Base-by-base conservation (phyloP, 2,888 invertebrate species). In the Epinotia demarniana region DNA sequence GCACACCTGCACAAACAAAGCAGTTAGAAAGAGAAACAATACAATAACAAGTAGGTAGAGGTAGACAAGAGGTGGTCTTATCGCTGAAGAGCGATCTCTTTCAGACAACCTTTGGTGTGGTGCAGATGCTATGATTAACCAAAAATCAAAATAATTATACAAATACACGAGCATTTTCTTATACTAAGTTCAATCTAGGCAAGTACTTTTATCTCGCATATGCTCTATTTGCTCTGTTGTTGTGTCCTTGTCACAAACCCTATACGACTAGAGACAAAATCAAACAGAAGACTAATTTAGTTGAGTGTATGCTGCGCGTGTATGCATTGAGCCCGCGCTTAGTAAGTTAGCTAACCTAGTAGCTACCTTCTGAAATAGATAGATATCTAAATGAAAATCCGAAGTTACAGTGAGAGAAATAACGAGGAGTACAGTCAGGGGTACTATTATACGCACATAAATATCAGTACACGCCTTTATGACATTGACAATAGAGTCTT, bases 211-310 rank as follows among this genome's bases (percentile, higher is more conserved):
- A 46, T 8, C 46, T 46, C 4, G 6, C 19, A 19, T 66, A 3
- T n/a, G 23, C 0, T n/a, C 19, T 19, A 11, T 18, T 27, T 33
- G 9, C 33, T 55, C 9, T 55, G 46, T 67, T 12, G 18, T 67
- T 33, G 53, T 49, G n/a, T 66, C 13, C 66, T 11, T 18, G 27
- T 66, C 53, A 19, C 49, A 66, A 67, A 67, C 67, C 33, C 49
- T 13, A 13, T 19, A 39, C 18, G 13, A 66, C 18, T 55, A 33
- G 55, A 67, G 55, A 23, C 57, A 68, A 68, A 68, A 57, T 68
- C 43, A 43, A 68, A 57, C 68, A 43, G 33, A 67, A 18, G 18
- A 58, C 19, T 43, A 39, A 39, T 68, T 58, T 43, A 58, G 43
- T 43, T 68, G 43, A 69, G 58, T 46, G 27, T 69, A 58, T 60